Base-by-base conservation (phyloP, 2,113 vertebrate genomes). In the Neopipo cinnamomea region DNA sequence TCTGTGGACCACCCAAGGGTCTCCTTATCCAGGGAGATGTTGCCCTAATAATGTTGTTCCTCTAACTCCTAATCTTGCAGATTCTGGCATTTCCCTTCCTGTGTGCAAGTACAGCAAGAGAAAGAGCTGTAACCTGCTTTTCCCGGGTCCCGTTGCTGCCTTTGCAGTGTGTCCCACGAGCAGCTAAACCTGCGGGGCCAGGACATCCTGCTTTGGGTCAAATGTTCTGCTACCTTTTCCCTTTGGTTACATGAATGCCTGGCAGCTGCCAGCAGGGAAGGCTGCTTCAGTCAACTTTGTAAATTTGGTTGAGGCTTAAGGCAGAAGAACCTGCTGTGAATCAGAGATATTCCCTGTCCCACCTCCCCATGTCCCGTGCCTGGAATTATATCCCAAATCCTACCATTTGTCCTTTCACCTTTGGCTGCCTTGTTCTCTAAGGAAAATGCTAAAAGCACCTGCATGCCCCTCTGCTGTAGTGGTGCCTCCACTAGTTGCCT, bases 31-130 rank as follows among this genome's bases (percentile, higher is more conserved):
- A 27, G 30, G 74, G 67, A 89, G 85, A 67, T 41, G 63, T 85
- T 94, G 41, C 53, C 94, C 56, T 92, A 62, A 94, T 83, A 93
- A n/a, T n/a, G n/a, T n/a, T n/a, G n/a, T 3, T 79, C 86, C 23
- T 9, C 25, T 76, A 87, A 92, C 70, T 95, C 74, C 50, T 88
- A 44, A 44, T 81, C 90, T 46, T 39, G 33, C 76, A 46, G 28
- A 89, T 79, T 72, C 91, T 68, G 61, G 14, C 58, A 65, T 93
- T 96, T 95, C 53, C 42, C 71, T 88, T 82, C 2, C 95, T 81
- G 56, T 86, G 70, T 76, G 44, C 80, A 95, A 95, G 85, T 63
- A 66, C 58, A 88, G 88, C 66, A 67, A 91, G 41, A 68, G 73
- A 53, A 88, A 59, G 86, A 72, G 61, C 52, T 14, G 68, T 50